Evolutionary conservation across 2,888 invertebrate species (phyloP).

Genomic region (Smittia sp.): DNA sequence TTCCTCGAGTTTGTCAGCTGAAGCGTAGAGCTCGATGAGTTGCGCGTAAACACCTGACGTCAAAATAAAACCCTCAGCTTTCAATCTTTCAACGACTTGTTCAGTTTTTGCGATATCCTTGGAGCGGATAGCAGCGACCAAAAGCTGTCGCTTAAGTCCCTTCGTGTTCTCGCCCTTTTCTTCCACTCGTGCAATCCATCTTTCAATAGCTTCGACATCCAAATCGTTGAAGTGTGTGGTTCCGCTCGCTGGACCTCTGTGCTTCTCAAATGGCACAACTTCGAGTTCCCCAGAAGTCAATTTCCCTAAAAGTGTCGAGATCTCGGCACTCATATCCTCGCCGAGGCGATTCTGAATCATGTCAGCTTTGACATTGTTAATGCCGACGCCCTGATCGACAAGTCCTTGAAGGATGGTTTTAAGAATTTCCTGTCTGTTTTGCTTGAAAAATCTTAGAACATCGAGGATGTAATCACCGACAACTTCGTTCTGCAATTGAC

Average conservation of each 20-base stretch:
- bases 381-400: slow-evolving; percentile 64
- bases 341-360: slow-evolving; percentile 64
- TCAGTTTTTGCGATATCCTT: slow-evolving; percentile 63
- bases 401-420: slow-evolving; percentile 58
- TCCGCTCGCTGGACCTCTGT: slow-evolving; percentile 49
- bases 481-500: slow-evolving; percentile 51
- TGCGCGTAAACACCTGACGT: slow-evolving; percentile 61
- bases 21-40: slow-evolving; percentile 65
- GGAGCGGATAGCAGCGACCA: slow-evolving; percentile 62
- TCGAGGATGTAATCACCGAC: slow-evolving; percentile 60
- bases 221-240: slow-evolving; percentile 45
- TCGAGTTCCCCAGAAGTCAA: slow-evolving; percentile 65
- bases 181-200: slow-evolving; percentile 57
- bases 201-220: slow-evolving; percentile 59
- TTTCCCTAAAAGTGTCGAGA: slow-evolving; percentile 62
- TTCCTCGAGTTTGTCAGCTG: slow-evolving; percentile 61
- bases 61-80: slow-evolving; percentile 60
- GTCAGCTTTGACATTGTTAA: slow-evolving; percentile 62
- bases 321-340: slow-evolving; percentile 62
- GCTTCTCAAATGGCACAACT: slow-evolving; percentile 51
- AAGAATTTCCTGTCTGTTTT: slow-evolving; percentile 53
- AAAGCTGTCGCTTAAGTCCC: slow-evolving; percentile 61
- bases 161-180: slow-evolving; percentile 59
- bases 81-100: slow-evolving; percentile 59
- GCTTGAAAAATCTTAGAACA: slow-evolving; percentile 54